Conservation (phyloP, 1,140 invertebrate species). For the Dryas iulia region DNA sequence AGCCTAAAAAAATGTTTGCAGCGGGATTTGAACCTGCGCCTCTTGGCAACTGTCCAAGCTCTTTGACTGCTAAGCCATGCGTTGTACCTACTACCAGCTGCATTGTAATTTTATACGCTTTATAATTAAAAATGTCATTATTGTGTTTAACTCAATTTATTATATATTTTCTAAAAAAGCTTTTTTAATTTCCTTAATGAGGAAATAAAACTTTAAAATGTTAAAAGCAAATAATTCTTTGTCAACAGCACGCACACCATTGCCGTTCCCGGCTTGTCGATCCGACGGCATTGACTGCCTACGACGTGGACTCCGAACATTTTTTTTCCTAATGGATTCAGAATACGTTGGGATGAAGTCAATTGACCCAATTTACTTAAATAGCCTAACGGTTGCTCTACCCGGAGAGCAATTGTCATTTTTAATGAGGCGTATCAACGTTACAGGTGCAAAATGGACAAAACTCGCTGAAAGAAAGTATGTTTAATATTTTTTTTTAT, state of each 20-base stretch:
- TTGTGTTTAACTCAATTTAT: too few relatives aligned
- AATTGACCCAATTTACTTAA: constrained; percentile 54
- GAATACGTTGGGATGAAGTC: constrained; percentile 61
- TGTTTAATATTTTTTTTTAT: constrained; percentile 1
- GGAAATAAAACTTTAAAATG: too few relatives aligned
- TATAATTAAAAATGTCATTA: too few relatives aligned
- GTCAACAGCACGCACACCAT: constrained; percentile 18
- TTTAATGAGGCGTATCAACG: constrained; percentile 60
- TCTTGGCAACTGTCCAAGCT: too few relatives aligned
- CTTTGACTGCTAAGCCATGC: too few relatives aligned
- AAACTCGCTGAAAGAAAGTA: constrained; percentile 62
- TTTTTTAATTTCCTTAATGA: too few relatives aligned
- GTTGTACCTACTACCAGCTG: too few relatives aligned
- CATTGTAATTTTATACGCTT: too few relatives aligned
- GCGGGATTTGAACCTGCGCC: too few relatives aligned
- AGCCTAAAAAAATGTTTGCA: too few relatives aligned
- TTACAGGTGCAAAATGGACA: constrained; percentile 65
- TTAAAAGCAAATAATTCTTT: background rate
- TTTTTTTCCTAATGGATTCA: constrained; percentile 67
- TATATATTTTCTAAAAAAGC: too few relatives aligned
- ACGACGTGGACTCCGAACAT: constrained; percentile 62
- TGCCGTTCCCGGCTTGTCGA: constrained; percentile 63
- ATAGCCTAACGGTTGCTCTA: constrained; percentile 57
- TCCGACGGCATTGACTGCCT: constrained; percentile 60
- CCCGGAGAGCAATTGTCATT: constrained; percentile 59